phyloP scores from a whole-genome alignment of 1,140 invertebrate genomes.

The fruit fly (Drosophila melanogaster) region DNA sequence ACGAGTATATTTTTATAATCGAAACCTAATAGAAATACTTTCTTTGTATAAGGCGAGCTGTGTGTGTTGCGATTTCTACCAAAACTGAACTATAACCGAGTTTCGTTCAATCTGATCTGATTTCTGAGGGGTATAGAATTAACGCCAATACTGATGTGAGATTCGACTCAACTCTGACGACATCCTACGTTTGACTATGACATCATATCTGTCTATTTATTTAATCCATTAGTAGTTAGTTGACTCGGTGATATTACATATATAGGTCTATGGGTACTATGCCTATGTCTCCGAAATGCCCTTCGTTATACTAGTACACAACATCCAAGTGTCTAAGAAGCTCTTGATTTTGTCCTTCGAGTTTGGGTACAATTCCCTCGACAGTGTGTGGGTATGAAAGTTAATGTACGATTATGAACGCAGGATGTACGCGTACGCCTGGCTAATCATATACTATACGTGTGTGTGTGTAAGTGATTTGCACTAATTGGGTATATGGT shows the following conservation, averaged over 20 bases:
- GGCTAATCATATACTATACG: neutral
- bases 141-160: neutral
- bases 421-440: neutral
- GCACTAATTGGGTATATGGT: conserved; percentile 1
- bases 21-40: conserved; percentile 1
- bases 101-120: neutral
- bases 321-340: conserved; percentile 72
- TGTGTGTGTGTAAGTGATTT: neutral
- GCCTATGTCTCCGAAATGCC: conserved; percentile 26
- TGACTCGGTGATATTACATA: conserved; percentile 5
- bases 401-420: conserved; percentile 13
- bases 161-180: neutral
- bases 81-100: too few relatives aligned
- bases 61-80: too few relatives aligned
- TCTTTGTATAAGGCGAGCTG: neutral
- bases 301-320: conserved; percentile 41
- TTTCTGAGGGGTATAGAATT: neutral
- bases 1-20: neutral
- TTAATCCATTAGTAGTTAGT: neutral
- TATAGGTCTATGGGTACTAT: conserved; percentile 25
- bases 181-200: neutral
- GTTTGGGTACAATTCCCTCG: conserved; percentile 1
- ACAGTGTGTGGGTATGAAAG: conserved; percentile 3
- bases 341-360: conserved; percentile 76
- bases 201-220: neutral